Conservation (phyloP, 2,797 vertebrate genomes). For the Echiichthys vipera region DNA sequence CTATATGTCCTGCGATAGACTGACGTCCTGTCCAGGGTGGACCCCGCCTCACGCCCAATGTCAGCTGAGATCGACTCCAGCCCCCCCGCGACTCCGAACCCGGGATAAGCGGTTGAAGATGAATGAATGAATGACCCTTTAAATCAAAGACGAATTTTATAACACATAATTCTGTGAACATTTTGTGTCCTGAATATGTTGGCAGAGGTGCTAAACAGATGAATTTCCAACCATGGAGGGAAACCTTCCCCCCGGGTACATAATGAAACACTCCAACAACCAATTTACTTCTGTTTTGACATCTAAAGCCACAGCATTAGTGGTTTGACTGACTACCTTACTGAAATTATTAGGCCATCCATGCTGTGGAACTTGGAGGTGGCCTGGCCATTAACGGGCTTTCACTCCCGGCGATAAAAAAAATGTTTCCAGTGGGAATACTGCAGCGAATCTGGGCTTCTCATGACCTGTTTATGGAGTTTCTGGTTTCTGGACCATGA, state of each 20-base stretch:
- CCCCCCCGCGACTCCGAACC: too few species aligned
- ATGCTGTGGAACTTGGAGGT: constrained; percentile 21
- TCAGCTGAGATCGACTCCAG: too few species aligned
- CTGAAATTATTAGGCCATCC: constrained; percentile 48
- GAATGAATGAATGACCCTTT: too few species aligned
- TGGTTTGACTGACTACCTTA: constrained; percentile 24
- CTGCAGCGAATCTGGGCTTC: constrained; percentile 35
- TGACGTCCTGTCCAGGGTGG: too few species aligned
- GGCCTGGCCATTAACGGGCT: constrained; percentile 26
- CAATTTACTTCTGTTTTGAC: background rate
- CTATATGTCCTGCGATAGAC: too few species aligned
- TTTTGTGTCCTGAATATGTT: constrained; percentile 22
- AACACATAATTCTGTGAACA: background rate
- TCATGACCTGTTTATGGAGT: constrained; percentile 70
- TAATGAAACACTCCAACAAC: constrained; percentile 5
- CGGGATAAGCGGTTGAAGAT: too few species aligned
- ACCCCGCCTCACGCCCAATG: too few species aligned
- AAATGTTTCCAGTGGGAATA: constrained; percentile 37
- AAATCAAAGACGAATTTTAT: too few species aligned
- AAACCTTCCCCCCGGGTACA: background rate
- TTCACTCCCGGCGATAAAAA: constrained; percentile 48
- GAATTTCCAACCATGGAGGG: background rate
- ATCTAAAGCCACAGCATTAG: background rate
- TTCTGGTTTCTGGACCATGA: constrained; percentile 62
- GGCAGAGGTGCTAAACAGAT: background rate